Conservation (phyloP, 2,113 vertebrate genomes). For the Brevimyrus niger region DNA sequence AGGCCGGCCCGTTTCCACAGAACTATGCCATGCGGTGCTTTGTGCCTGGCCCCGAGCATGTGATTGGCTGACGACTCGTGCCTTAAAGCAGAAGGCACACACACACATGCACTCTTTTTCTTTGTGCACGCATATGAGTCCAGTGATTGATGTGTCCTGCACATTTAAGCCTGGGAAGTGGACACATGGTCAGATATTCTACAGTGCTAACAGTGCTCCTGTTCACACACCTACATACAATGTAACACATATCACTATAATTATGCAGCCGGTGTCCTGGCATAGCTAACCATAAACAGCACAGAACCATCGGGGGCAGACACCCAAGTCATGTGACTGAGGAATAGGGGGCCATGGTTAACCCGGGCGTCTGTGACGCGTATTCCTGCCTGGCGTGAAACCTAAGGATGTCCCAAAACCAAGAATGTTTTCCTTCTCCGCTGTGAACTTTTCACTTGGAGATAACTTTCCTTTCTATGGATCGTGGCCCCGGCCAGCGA, state of each 20-base stretch:
- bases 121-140: not conserved
- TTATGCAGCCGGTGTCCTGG: not conserved
- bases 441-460: constrained; percentile 59
- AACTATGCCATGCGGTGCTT: not conserved
- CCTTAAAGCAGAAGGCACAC: not conserved
- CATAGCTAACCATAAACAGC: not conserved
- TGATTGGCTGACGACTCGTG: not conserved
- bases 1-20: not conserved
- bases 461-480: constrained; percentile 29
- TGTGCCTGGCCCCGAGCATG: not conserved
- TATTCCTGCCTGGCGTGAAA: not conserved
- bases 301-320: not conserved
- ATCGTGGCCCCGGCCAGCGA: constrained; percentile 2
- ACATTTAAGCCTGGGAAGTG: not conserved
- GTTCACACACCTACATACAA: not conserved
- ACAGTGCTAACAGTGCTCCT: not conserved
- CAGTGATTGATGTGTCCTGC: not conserved
- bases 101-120: not conserved
- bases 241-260: not conserved
- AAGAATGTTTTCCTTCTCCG: not conserved
- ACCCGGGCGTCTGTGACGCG: not conserved
- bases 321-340: constrained; percentile 1
- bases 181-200: not conserved
- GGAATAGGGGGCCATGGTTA: not conserved
- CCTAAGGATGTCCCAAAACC: constrained; percentile 35